phyloP scores from a whole-genome alignment of 37 sponge, comb jelly and placozoan species.

The Haliclona indistincta region DNA sequence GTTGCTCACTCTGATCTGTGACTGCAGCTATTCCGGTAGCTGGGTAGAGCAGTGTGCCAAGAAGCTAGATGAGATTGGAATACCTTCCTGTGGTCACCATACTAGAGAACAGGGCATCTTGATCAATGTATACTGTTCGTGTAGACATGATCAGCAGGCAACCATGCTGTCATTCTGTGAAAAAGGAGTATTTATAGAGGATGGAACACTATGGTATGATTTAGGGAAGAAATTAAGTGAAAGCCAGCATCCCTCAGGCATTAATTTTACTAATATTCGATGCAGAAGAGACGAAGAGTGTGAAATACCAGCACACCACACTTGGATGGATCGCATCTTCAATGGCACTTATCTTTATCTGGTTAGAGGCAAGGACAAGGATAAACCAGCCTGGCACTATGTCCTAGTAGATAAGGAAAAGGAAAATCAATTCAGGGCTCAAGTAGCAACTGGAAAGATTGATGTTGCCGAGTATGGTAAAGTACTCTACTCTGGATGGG shows the following conservation, averaged over 20 bases:
- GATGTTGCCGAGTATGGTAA: slow-evolving; percentile 68
- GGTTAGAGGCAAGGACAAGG: slow-evolving; percentile 24
- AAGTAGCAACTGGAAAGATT: slow-evolving; percentile 19
- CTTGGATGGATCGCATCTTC: too few species aligned
- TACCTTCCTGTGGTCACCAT: slow-evolving; percentile 66
- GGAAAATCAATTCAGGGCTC: slow-evolving; percentile 25
- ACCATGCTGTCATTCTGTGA: neutral
- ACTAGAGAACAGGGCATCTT: slow-evolving; percentile 45
- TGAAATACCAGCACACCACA: too few species aligned
- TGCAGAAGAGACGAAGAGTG: too few species aligned
- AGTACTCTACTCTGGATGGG: slow-evolving; percentile 74
- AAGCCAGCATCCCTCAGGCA: too few species aligned
- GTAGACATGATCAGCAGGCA: slow-evolving; percentile 27
- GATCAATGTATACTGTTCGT: slow-evolving; percentile 51
- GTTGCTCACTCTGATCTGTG: slow-evolving; percentile 45
- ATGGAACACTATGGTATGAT: too few species aligned
- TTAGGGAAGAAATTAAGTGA: too few species aligned
- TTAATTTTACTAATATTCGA: too few species aligned
- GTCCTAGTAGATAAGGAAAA: slow-evolving; percentile 61
- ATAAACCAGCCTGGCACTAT: slow-evolving; percentile 47
- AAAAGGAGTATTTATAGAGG: neutral
- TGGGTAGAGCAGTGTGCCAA: slow-evolving; percentile 33
- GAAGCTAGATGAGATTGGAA: slow-evolving; percentile 42
- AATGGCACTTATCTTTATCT: too few species aligned
- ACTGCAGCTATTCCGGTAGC: slow-evolving; percentile 60